These are phyloP conservation scores for Stenchaetothrips biformis DNA, from an alignment of 2,888 invertebrate genomes.

Conservation along the genomic window DNA sequence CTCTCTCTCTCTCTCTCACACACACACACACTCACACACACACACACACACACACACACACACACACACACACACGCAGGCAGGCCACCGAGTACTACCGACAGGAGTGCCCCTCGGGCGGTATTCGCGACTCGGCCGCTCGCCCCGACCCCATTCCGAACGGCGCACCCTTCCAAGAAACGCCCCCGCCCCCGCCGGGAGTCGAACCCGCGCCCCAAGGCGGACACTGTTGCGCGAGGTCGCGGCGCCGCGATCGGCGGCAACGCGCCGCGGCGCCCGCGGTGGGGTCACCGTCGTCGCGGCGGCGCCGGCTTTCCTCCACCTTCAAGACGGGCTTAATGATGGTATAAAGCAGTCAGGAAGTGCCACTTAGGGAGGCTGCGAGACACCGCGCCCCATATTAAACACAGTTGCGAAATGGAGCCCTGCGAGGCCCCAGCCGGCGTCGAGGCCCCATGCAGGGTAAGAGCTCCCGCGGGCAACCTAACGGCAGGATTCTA, in stretches of 20 bases:
- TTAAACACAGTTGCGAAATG: background rate
- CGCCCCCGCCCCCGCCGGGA: background rate
- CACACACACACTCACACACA: too few relatives aligned
- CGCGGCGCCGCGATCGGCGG: background rate
- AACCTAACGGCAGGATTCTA: conserved; percentile 14
- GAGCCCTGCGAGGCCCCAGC: background rate
- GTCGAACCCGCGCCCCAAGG: background rate
- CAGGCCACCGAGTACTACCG: background rate
- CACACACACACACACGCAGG: background rate
- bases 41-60: background rate
- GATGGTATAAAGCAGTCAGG: conserved; percentile 5
- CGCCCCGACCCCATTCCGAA: too few relatives aligned
- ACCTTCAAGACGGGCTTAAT: conserved; percentile 11
- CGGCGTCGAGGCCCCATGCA: background rate
- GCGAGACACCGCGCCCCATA: background rate
- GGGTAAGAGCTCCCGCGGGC: conserved; percentile 13
- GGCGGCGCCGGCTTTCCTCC: background rate
- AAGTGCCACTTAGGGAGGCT: conserved; percentile 17
- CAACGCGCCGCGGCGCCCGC: too few relatives aligned
- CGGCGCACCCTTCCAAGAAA: too few relatives aligned
- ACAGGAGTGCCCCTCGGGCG: too few relatives aligned
- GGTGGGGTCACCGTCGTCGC: background rate
- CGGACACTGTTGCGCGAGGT: background rate
- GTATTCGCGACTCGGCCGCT: too few relatives aligned
- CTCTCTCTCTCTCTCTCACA: too few relatives aligned